Base-by-base conservation (phyloP, 1,140 invertebrate species). In the Drosophila tani region DNA sequence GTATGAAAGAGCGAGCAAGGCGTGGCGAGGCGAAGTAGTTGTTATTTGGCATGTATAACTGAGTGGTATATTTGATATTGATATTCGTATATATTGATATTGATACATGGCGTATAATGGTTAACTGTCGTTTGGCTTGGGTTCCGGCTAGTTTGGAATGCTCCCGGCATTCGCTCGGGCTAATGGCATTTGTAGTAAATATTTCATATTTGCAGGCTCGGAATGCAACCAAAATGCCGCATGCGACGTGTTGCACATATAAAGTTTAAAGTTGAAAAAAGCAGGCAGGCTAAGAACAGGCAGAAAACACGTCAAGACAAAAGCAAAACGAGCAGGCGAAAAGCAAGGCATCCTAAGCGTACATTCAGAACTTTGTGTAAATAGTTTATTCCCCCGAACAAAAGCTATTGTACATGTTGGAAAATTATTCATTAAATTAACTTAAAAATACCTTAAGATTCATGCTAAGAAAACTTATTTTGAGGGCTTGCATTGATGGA, bases 1-100 rank as follows among this genome's bases (percentile, higher is more conserved):
- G 57, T 70, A 77, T 71, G 77, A 74, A 87, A 71, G 73, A 79
- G 77, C 81, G 85, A 87, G 84, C 84, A 88, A 88, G 84, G 84
- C 84, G 68, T 88, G 79, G 75, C 84, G 68, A 88, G 79, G 75
- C 84, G 73, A 88, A 79, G 63, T 75, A 75, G 66, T 70, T 77
- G 47, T 64, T 83, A 60, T 65, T 85, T 76, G 69, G 64, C 56
- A 51, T 68, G 59, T 79, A 67, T 78, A 63, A 41, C 67, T 67
- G 73, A 75, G 62, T 85, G 62, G 43, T 85, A 64, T 74, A 64
- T 62, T 62, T 73, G 76, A 68, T 82, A 73, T 75, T 77, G 46
- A 70, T 69, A 73, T 56, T 56, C 53, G 53, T 56, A 56, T 74
- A 64, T 62, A 62, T 62, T 69, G 76, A 68, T 82, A 73, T 75